Base-by-base conservation (phyloP, 2,888 invertebrate genomes). In the Meghimatium bilineatum region DNA sequence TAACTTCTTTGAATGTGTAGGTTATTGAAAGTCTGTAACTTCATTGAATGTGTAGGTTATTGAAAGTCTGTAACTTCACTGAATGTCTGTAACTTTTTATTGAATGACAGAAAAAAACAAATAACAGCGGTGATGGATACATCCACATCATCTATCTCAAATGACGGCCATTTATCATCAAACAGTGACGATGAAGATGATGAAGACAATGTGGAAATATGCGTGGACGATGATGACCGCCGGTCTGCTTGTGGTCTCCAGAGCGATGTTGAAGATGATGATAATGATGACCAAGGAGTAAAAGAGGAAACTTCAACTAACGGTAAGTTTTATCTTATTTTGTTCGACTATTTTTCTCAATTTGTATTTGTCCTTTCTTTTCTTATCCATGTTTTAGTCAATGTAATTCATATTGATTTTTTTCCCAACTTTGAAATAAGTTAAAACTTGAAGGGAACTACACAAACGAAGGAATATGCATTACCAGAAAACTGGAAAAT, bases 121-220 rank as follows among this genome's bases (percentile, higher is more conserved):
- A 23, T 26, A 0, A 14, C 76, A 1, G 26, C 49, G 1, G 23
- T 52, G 3, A 56, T 80, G 80, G 72, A 82, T 34, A 82, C 76
- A 12, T 82, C 83, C 0, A 32, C 63, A 3, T 76, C 76, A n/a
- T 83, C 85, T 56, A 26, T 71, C 63, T 81, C 83, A 23, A 69
- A 86, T 14, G 85, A 85, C 44, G 86, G 63, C 6, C 86, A 85
- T 49, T 29, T 80, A 17, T 85, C 85, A 10, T 83, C 85, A 8
- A 83, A 83, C 82, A 85, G 86, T 78, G 85, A 86, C 75, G 83
- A 86, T 36, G 85, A 87, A 20, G 87, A 87, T 26, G 83, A 87
- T n/a, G 87, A 87, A 34, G 87, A 86, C 29, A 86, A 86, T 49
- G 85, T 86, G 72, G 87, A 87, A 78, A 88, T 88, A 44, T 85